Conservation (phyloP, 2,797 vertebrate genomes). For the Tinamus major region DNA sequence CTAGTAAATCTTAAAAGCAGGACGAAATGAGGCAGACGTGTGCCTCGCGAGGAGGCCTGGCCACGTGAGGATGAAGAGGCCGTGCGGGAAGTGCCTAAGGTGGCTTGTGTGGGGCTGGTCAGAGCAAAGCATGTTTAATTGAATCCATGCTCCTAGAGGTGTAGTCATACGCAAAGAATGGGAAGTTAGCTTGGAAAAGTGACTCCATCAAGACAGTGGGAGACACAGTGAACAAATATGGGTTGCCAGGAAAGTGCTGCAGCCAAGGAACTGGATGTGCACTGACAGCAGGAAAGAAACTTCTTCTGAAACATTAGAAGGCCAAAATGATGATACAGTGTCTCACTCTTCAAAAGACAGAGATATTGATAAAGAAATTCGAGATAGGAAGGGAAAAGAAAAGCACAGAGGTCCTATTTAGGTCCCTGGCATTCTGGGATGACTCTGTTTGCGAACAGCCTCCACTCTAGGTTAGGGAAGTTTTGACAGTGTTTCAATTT, state of each 20-base stretch:
- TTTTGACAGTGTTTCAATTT: constrained; percentile 17
- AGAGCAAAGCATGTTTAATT: background rate
- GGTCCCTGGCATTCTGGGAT: background rate
- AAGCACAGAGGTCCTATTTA: constrained; percentile 3
- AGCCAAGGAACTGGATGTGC: background rate
- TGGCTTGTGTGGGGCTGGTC: background rate
- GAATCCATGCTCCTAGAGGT: background rate
- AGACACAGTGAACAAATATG: background rate
- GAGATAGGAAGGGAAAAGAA: background rate
- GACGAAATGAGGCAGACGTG: background rate
- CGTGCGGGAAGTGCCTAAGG: background rate
- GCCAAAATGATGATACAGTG: background rate
- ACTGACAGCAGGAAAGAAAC: background rate
- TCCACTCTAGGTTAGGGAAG: background rate
- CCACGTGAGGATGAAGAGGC: background rate
- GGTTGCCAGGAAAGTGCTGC: background rate
- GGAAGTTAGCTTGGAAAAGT: constrained; percentile 3
- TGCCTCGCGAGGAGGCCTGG: background rate
- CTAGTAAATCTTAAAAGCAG: background rate
- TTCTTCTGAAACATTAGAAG: background rate
- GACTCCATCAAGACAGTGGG: background rate
- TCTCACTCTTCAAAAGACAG: background rate
- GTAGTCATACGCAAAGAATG: background rate
- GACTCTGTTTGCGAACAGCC: background rate
- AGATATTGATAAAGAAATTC: background rate